Conservation (phyloP, 1,140 invertebrate species). For the Muscidifurax raptorellus region DNA sequence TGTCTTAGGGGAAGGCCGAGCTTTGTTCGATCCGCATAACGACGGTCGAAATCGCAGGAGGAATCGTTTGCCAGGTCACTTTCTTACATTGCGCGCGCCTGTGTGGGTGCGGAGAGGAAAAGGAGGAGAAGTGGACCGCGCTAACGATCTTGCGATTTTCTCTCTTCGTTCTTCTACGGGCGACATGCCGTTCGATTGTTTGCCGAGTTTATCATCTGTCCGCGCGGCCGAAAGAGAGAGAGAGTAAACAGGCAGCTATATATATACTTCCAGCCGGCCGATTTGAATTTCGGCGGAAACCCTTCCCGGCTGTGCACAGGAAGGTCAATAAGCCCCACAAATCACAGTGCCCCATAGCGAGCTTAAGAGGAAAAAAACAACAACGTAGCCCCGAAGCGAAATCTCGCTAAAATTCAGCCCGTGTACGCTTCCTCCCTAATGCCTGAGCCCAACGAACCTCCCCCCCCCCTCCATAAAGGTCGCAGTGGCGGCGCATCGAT, state of each 20-base stretch:
- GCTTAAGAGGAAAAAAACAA: background rate
- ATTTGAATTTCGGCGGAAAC: no score
- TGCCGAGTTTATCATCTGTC: no score
- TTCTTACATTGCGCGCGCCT: slow-evolving; percentile 20
- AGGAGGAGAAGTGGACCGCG: no score
- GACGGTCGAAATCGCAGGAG: slow-evolving; percentile 25
- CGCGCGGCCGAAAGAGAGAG: no score
- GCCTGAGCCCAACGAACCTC: background rate
- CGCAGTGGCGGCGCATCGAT: background rate
- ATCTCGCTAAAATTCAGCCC: background rate
- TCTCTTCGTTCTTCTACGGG: no score
- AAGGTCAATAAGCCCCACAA: background rate
- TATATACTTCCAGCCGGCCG: no score
- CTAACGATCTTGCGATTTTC: no score
- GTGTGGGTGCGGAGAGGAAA: background rate
- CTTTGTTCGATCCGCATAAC: slow-evolving; percentile 26
- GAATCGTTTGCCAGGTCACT: background rate
- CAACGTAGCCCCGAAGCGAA: no score
- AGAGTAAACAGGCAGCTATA: no score
- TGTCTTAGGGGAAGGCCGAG: background rate
- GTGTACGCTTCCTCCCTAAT: background rate
- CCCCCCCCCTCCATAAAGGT: background rate
- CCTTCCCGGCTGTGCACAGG: background rate
- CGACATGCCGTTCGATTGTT: no score
- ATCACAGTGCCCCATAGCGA: no score